Conservation (phyloP, 2,797 vertebrate species). For the Alfaro cultratus region DNA sequence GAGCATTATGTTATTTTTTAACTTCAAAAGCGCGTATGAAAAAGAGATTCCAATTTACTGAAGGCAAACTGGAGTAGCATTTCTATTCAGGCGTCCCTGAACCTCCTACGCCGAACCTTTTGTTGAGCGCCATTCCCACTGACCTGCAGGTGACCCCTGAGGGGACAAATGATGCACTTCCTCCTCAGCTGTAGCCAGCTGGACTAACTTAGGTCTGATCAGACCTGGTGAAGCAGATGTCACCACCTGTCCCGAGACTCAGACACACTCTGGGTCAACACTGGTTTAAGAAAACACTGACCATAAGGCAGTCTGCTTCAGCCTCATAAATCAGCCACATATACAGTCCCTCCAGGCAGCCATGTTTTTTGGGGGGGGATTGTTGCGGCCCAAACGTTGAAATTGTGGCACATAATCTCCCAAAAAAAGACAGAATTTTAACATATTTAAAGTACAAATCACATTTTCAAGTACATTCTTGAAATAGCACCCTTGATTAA, state of each 20-base stretch:
- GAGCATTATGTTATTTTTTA: background rate
- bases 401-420: too few relatives aligned
- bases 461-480: too few relatives aligned
- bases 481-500: too few relatives aligned
- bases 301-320: constrained; percentile 24
- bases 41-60: background rate
- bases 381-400: too few relatives aligned
- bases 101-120: constrained; percentile 40
- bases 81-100: background rate
- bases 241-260: constrained; percentile 70
- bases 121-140: constrained; percentile 61
- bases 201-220: constrained; percentile 54
- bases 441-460: too few relatives aligned
- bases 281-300: constrained; percentile 76
- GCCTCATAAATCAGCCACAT: constrained; percentile 18
- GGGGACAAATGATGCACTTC: constrained; percentile 73
- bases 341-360: too few relatives aligned
- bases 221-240: constrained; percentile 59
- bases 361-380: too few relatives aligned
- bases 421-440: too few relatives aligned
- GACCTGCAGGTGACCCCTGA: constrained; percentile 71
- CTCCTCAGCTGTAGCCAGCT: constrained; percentile 75
- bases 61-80: background rate
- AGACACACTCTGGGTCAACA: constrained; percentile 64
- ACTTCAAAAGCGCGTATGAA: constrained; percentile 3